Conservation (phyloP, 2,797 vertebrate genomes). For the Cheirogaleus major region DNA sequence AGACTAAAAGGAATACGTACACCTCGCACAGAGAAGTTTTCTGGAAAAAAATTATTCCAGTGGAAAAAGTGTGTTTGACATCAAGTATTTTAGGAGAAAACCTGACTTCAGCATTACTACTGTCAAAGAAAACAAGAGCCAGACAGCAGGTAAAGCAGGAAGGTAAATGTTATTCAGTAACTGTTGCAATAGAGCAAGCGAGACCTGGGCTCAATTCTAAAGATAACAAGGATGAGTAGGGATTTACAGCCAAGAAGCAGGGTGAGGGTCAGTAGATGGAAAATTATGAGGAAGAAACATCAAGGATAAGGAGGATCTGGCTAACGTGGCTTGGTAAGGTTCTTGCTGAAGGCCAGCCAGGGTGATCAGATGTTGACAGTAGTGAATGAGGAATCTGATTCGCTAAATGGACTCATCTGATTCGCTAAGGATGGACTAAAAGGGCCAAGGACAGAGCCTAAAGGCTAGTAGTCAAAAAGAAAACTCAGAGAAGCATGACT, state of each 20-base stretch:
- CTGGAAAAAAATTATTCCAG: neutral
- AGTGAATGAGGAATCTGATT: neutral
- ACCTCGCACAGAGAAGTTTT: neutral
- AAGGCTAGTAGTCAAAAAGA: neutral
- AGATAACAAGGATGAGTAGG: neutral
- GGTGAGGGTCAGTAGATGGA: neutral
- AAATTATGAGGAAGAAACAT: neutral
- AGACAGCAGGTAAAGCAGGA: neutral
- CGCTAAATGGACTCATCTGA: neutral
- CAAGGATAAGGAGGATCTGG: neutral
- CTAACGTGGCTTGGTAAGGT: neutral
- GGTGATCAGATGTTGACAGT: neutral
- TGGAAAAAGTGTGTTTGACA: neutral
- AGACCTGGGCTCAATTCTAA: neutral
- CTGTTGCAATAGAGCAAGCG: neutral
- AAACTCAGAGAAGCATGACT: neutral
- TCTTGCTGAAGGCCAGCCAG: neutral
- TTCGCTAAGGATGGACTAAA: neutral
- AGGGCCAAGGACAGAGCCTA: neutral
- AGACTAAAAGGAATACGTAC: neutral
- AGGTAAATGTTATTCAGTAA: neutral
- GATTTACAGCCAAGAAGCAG: neutral
- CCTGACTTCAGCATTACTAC: neutral
- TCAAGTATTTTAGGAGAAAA: neutral
- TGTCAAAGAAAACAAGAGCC: neutral